Percentiles rank a stretch among this genome's conserved stretches.
Conservation (phyloP, 2,113 vertebrate species). For the Cariama cristata region DNA sequence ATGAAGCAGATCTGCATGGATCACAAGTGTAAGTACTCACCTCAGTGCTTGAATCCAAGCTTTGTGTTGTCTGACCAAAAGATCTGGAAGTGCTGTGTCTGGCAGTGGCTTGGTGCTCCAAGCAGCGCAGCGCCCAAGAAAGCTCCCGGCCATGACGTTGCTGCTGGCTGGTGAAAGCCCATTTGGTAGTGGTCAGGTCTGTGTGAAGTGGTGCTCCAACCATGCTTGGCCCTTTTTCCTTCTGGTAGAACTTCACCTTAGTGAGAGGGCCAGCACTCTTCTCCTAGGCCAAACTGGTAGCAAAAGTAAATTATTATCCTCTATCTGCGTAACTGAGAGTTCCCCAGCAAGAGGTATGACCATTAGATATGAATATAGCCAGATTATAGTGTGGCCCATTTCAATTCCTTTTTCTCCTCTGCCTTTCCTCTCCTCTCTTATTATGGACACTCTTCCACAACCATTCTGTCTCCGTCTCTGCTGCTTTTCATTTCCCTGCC, state of each 20-base stretch:
- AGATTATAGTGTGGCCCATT: neutral
- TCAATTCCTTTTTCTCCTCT: neutral
- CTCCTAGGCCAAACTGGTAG: neutral
- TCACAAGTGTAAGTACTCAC: neutral
- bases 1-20: neutral
- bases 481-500: neutral
- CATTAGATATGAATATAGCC: neutral
- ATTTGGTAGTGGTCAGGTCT: accelerated
- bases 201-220: accelerated
- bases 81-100: neutral
- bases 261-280: neutral
- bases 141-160: accelerated
- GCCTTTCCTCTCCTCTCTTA: neutral
- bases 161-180: neutral
- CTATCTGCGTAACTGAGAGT: neutral
- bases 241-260: neutral
- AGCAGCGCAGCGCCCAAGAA: accelerated
- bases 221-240: neutral
- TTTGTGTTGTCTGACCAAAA: too few species aligned
- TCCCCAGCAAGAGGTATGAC: neutral
- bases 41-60: neutral
- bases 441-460: neutral
- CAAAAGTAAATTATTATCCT: neutral
- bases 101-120: neutral
- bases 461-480: neutral